These are phyloP conservation scores for Saccostrea cuccullata DNA, from an alignment of 1,140 invertebrate species.

Conservation along the genomic window DNA sequence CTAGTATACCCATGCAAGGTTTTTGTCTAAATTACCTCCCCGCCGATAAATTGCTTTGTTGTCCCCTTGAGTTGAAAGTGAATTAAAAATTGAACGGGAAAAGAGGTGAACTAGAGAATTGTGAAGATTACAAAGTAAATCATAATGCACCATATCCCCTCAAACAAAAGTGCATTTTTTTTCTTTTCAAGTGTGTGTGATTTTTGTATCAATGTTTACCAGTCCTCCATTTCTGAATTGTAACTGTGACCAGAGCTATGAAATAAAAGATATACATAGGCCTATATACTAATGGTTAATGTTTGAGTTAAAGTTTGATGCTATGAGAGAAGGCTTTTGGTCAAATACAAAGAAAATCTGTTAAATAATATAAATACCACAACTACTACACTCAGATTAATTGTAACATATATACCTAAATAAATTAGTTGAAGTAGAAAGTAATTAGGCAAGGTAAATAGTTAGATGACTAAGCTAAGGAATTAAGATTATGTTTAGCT, in stretches of 20 bases:
- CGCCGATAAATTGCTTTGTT: background rate
- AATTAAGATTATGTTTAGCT: too few species aligned
- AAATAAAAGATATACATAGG: background rate
- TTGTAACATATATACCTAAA: background rate
- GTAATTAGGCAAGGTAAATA: too few species aligned
- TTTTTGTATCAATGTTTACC: background rate
- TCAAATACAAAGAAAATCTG: background rate
- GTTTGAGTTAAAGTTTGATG: background rate
- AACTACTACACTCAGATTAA: background rate
- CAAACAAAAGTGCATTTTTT: background rate
- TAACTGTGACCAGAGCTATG: background rate
- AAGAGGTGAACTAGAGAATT: background rate
- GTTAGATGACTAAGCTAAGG: too few species aligned
- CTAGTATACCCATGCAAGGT: background rate
- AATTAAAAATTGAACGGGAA: background rate
- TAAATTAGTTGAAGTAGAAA: background rate
- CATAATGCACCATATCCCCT: background rate
- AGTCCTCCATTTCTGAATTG: slow-evolving; percentile 9
- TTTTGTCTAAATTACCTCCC: background rate
- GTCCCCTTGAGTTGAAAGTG: background rate
- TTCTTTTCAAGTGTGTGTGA: background rate
- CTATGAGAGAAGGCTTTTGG: background rate
- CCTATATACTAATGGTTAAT: background rate
- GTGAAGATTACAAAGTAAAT: background rate
- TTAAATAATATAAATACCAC: background rate